Conservation (phyloP, 1,140 invertebrate genomes). For the Ephestia elutella region DNA sequence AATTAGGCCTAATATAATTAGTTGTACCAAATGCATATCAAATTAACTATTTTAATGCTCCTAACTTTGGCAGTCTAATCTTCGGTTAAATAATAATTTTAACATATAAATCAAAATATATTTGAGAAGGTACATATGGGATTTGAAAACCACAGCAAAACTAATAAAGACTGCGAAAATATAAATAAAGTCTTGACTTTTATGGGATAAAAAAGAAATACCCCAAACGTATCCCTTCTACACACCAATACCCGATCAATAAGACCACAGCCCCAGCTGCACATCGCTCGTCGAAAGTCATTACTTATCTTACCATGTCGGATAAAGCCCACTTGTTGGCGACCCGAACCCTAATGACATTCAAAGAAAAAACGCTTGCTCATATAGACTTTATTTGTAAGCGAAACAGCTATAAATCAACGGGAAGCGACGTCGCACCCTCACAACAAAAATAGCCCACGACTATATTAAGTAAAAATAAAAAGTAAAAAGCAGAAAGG, state of each 20-base stretch:
- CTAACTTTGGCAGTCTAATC: too few relatives aligned
- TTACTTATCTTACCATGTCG: constrained; percentile 53
- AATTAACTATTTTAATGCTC: too few relatives aligned
- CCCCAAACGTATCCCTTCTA: neutral
- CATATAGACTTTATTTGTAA: constrained; percentile 28
- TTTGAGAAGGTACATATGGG: too few relatives aligned
- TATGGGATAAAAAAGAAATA: neutral
- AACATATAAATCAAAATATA: too few relatives aligned
- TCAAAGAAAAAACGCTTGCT: constrained; percentile 15
- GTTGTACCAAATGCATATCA: too few relatives aligned
- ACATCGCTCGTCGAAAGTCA: constrained; percentile 30
- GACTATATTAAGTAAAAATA: constrained; percentile 46
- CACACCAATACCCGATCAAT: constrained; percentile 38
- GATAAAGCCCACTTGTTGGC: constrained; percentile 40
- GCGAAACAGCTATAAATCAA: constrained; percentile 54
- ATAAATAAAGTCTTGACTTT: too few relatives aligned
- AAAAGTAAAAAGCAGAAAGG: constrained; percentile 51
- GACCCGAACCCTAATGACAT: constrained; percentile 32
- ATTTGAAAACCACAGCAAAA: too few relatives aligned
- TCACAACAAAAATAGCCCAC: constrained; percentile 46
- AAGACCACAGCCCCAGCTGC: constrained; percentile 35
- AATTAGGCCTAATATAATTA: too few relatives aligned
- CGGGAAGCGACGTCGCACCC: constrained; percentile 38
- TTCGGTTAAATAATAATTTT: too few relatives aligned
- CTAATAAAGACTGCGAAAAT: too few relatives aligned